Evolutionary conservation across 2,888 invertebrate genomes (phyloP), one percentile per base, ranked within the genome.

Genomic region (Acanthosepion lycidas): DNA sequence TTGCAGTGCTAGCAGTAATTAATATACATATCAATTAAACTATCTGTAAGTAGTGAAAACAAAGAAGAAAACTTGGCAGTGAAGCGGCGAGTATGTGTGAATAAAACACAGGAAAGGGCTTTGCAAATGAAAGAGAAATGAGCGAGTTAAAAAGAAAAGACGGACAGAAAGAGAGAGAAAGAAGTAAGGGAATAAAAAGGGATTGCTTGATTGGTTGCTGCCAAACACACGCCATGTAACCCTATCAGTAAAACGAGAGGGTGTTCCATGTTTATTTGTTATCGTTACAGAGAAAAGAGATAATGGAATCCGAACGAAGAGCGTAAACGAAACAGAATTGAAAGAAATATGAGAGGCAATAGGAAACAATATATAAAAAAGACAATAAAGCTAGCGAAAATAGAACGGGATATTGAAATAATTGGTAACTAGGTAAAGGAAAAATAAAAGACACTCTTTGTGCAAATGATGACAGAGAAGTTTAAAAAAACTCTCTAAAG

Each of bases 261-360:
- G 78, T 78, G 78, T 78, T 78, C 33, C 78, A 78, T 78, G 78
- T 78, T 33, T n/a, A 78, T 78, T 78, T 78, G n/a, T n/a, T n/a
- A n/a, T 78, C 78, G n/a, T 78, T 78, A n/a, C 78, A 33, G 78
- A 78, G 15, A 33, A 18, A 18, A n/a, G 78, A 15, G 78, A 78
- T 78, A 78, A 78, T 78, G n/a, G 78, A n/a, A 78, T 78, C 59
- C 20, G 59, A 6, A 23, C 23, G 20, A 23, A 20, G 59, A 59
- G 6, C 78, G 78, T 78, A 78, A 78, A 18, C 78, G n/a, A 78
- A 78, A n/a, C 78, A 78, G 78, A 78, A 78, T n/a, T 9, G 78
- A 18, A 78, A 15, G n/a, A 78, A 78, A 78, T 78, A 78, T 12
- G 78, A 78, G n/a, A 78, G n/a, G 33, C 78, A 5, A 78, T 15